Evolutionary conservation across 2,888 invertebrate genomes (phyloP).

Genomic region (Abrostola triplasia): DNA sequence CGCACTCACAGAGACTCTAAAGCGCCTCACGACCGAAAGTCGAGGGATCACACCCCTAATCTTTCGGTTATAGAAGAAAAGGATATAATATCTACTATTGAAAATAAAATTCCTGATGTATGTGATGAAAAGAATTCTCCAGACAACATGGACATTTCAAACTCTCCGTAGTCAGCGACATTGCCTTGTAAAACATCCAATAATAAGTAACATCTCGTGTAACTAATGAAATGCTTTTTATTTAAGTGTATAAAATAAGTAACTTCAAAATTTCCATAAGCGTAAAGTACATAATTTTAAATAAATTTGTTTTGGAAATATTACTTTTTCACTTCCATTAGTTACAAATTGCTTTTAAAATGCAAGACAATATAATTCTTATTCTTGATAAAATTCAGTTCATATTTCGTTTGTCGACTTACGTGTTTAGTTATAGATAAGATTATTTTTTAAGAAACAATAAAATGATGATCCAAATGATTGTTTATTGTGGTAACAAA

Average conservation of each 20-base stretch:
- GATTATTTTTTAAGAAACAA: slow-evolving; percentile 44
- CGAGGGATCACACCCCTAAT: slow-evolving; percentile 77
- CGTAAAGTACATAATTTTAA: slow-evolving; percentile 29
- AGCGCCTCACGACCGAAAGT: slow-evolving; percentile 76
- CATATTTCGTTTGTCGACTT: slow-evolving; percentile 29
- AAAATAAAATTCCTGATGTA: slow-evolving; percentile 71
- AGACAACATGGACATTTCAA: slow-evolving; percentile 94
- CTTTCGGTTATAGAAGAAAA: slow-evolving; percentile 73
- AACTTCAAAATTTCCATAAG: slow-evolving; percentile 16
- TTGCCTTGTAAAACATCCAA: neutral
- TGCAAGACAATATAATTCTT: slow-evolving; percentile 15
- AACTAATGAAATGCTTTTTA: slow-evolving; percentile 8
- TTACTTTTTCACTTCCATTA: slow-evolving; percentile 2
- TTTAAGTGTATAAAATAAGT: slow-evolving; percentile 6
- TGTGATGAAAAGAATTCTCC: slow-evolving; percentile 89
- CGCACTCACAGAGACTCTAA: slow-evolving; percentile 80
- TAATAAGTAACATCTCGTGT: slow-evolving; percentile 6
- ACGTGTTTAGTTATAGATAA: slow-evolving; percentile 41
- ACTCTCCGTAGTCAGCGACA: slow-evolving; percentile 89
- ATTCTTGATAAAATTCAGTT: slow-evolving; percentile 23
- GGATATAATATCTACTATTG: slow-evolving; percentile 60
- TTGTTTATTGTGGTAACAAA: neutral
- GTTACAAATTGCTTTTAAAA: slow-evolving; percentile 17
- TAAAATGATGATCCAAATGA: slow-evolving; percentile 41
- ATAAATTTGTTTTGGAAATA: slow-evolving; percentile 16